A percentile compares a stretch with the other conserved stretches of the same genome.
Conservation (phyloP, 2,888 invertebrate genomes). For the Acrocyrtus sp. region DNA sequence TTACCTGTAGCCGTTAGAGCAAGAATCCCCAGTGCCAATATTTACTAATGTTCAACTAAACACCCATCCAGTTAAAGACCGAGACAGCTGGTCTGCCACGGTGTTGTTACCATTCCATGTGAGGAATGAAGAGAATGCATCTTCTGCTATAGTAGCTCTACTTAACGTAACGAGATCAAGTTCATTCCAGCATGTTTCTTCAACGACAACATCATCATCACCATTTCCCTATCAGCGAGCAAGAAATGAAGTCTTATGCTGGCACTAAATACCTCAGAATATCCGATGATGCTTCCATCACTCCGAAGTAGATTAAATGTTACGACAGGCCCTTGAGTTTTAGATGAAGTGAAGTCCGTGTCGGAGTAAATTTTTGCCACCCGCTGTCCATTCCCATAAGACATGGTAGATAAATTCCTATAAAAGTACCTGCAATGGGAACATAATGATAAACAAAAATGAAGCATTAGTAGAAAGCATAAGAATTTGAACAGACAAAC, state of each 20-base stretch:
- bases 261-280: constrained; percentile 76
- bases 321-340: constrained; percentile 84
- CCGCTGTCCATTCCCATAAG: constrained; percentile 78
- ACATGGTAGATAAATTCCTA: constrained; percentile 72
- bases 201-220: not conserved
- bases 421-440: constrained; percentile 74
- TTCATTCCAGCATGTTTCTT: constrained; percentile 24
- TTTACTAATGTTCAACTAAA: too few relatives aligned
- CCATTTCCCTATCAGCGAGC: too few relatives aligned
- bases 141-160: too few relatives aligned
- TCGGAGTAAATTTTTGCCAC: constrained; percentile 80
- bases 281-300: constrained; percentile 85
- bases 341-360: constrained; percentile 73
- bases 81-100: too few relatives aligned
- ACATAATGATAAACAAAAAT: constrained; percentile 8
- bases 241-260: constrained; percentile 12
- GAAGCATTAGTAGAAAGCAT: not conserved
- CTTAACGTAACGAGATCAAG: constrained; percentile 50
- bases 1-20: too few relatives aligned
- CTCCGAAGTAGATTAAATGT: constrained; percentile 86
- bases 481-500: not conserved
- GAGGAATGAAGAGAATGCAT: too few relatives aligned
- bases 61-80: too few relatives aligned
- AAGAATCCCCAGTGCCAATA: too few relatives aligned
- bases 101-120: too few relatives aligned